Percentiles rank a stretch among this genome's conserved stretches.
Evolutionary conservation across 2,888 invertebrate genomes (phyloP).

Genomic region (Limnephilus lunatus): DNA sequence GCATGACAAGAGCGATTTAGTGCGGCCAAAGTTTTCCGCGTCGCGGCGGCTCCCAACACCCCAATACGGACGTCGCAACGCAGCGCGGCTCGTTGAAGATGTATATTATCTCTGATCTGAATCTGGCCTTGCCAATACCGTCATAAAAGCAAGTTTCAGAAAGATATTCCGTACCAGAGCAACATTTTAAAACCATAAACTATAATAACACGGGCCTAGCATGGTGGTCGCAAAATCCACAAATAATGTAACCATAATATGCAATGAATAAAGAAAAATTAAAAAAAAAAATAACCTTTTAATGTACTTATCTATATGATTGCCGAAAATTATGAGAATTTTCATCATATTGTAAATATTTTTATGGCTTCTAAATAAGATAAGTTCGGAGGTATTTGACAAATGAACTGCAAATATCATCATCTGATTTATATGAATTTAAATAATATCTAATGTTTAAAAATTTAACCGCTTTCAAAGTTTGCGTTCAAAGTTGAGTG

Average conservation of each 20-base stretch:
- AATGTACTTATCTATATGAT: background rate
- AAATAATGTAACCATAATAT: too few relatives aligned
- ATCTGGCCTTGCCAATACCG: background rate
- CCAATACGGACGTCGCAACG: background rate
- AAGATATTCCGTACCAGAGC: background rate
- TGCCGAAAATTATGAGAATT: background rate
- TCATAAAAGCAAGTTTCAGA: background rate
- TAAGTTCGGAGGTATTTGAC: background rate
- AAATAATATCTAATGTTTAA: background rate
- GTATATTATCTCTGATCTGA: background rate
- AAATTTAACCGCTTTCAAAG: constrained; percentile 31
- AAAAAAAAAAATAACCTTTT: too few relatives aligned
- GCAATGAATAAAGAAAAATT: too few relatives aligned
- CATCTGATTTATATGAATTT: background rate
- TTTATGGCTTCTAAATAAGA: background rate
- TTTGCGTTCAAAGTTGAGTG: constrained; percentile 4
- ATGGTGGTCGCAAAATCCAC: too few relatives aligned
- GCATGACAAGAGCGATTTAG: constrained; percentile 66
- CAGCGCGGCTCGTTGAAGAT: background rate
- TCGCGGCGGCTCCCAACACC: background rate
- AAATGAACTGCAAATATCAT: background rate
- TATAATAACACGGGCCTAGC: too few relatives aligned
- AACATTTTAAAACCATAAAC: background rate
- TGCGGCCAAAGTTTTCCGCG: constrained; percentile 56
- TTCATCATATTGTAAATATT: background rate